Evolutionary conservation across 2,888 invertebrate genomes (phyloP).

Genomic region (Eristalis pertinax): DNA sequence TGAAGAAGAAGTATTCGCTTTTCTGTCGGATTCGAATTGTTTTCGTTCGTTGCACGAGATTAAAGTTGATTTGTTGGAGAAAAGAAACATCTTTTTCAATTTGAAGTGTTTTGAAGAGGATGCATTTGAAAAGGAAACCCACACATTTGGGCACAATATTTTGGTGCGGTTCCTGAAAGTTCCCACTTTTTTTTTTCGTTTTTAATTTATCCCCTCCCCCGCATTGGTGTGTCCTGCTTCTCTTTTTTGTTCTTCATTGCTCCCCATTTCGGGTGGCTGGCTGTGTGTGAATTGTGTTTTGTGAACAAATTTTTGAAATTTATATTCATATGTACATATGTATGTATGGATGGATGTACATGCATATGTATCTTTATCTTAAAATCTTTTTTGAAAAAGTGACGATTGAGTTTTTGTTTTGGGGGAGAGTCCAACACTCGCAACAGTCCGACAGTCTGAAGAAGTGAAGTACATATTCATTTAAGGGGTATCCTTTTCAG

Average conservation of each 20-base stretch:
- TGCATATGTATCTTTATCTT: too few relatives aligned
- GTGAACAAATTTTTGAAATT: neutral
- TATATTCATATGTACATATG: too few relatives aligned
- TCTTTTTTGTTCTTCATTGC: conserved; percentile 11
- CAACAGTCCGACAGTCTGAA: conserved; percentile 10
- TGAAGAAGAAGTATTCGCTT: conserved; percentile 24
- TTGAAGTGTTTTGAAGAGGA: conserved; percentile 24
- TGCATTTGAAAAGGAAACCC: conserved; percentile 8
- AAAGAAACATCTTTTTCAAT: conserved; percentile 9
- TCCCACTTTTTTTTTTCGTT: conserved; percentile 8
- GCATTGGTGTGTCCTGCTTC: conserved; percentile 43
- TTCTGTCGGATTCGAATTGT: neutral
- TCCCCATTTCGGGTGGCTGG: conserved; percentile 31
- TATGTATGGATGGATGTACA: too few relatives aligned
- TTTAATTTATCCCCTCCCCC: neutral
- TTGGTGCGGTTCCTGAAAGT: conserved; percentile 59
- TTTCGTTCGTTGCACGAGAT: neutral
- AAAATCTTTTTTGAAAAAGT: conserved; percentile 6
- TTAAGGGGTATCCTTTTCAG: conserved; percentile 46
- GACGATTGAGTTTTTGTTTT: conserved; percentile 6
- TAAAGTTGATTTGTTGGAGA: neutral
- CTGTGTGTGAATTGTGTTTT: conserved; percentile 28
- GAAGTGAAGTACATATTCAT: conserved; percentile 16
- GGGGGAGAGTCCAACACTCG: conserved; percentile 37
- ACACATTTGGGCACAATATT: conserved; percentile 38